These are phyloP conservation scores for Alitta virens DNA, from an alignment of 2,888 invertebrate species.

Conservation along the genomic window DNA sequence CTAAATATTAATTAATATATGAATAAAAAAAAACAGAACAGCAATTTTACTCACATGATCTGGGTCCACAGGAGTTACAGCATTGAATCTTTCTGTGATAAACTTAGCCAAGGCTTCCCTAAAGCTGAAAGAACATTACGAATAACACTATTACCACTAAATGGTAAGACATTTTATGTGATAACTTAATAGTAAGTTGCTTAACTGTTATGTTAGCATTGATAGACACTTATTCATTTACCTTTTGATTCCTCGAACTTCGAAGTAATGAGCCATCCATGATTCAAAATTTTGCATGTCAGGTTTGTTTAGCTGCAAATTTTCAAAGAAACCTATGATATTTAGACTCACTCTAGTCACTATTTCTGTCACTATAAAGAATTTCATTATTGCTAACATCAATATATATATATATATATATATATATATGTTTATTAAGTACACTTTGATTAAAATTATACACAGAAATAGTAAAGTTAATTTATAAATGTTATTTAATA, in stretches of 20 bases:
- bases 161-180: not conserved
- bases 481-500: no score
- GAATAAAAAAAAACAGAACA: no score
- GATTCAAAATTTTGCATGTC: not conserved
- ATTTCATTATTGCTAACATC: no score
- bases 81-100: constrained; percentile 14
- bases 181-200: not conserved
- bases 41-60: constrained; percentile 19
- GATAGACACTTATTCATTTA: no score
- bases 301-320: constrained; percentile 5
- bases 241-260: not conserved
- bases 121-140: constrained; percentile 14
- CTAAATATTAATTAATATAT: no score
- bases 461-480: no score
- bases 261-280: constrained; percentile 7
- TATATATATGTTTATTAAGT: no score
- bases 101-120: constrained; percentile 17
- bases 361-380: no score
- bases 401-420: no score
- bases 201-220: not conserved
- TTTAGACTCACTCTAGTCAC: no score
- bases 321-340: no score
- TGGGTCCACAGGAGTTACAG: constrained; percentile 16
- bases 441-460: no score
- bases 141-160: not conserved